Base-by-base conservation (phyloP, 2,888 invertebrate genomes). In the Eledone cirrhosa region DNA sequence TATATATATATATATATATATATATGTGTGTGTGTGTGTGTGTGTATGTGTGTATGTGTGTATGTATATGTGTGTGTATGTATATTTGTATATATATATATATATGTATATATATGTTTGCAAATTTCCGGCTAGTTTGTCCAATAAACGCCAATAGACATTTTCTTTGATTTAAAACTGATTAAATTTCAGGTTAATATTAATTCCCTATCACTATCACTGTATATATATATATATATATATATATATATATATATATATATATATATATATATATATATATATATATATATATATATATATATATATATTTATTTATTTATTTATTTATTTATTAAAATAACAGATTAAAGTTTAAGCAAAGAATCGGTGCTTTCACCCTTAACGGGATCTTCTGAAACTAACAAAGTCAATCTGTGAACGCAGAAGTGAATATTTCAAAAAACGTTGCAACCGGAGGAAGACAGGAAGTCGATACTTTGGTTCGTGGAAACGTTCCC, bases 11-110 rank as follows among this genome's bases (percentile, higher is more conserved):
- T 8, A 16, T 8, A 16, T 11, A 53, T 4, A 53, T 19, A 53
- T 22, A n/a, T n/a, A 53, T 4, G 19, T 3, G 1, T 53, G 1
- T 53, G n/a, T 53, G 1, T 53, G n/a, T 53, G 1, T 53, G n/a
- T 53, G 1, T 53, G n/a, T 53, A 1, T 3, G n/a, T 19, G 2
- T 53, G n/a, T 53, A 1, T 53, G n/a, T 53, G 1, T 53, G n/a
- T 53, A 1, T 53, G n/a, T 53, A 53, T 53, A 53, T 53, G n/a
- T 53, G n/a, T 63, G 27, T 63, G 27, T 63, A 19, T 19, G 27
- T 19, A 63, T 19, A 19, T n/a, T n/a, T 65, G 81, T 81, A 59
- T 72, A 72, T 85, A 47, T 79, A 63, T 74, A 80, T 2, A 16
- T 24, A 27, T 16, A 33, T 1, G n/a, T 67, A 67, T n/a, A 67